phyloP scores from a whole-genome alignment of 2,888 invertebrate species.

The Diaprepes abbreviatus region DNA sequence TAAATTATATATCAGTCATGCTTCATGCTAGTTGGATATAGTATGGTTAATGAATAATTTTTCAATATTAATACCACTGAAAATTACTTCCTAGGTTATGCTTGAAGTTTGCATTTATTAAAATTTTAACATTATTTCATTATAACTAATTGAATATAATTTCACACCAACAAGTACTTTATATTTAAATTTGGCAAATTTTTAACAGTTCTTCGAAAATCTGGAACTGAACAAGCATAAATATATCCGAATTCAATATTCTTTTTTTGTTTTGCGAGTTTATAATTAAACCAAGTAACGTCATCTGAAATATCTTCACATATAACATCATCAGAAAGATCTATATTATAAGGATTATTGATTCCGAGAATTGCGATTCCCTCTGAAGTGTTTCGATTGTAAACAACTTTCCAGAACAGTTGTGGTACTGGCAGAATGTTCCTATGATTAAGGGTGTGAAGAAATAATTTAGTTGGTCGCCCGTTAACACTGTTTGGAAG shows the following conservation, averaged over 20 bases:
- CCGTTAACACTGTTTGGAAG: slow-evolving; percentile 66
- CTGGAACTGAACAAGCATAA: slow-evolving; percentile 74
- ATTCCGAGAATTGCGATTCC: slow-evolving; percentile 75
- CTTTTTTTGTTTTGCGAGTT: slow-evolving; percentile 60
- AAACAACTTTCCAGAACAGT: slow-evolving; percentile 74
- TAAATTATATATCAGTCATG: too few relatives aligned
- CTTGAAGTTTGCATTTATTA: neutral
- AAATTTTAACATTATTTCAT: neutral
- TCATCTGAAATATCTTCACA: slow-evolving; percentile 70
- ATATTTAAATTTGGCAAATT: slow-evolving; percentile 23
- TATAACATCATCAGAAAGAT: slow-evolving; percentile 53
- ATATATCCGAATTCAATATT: slow-evolving; percentile 71
- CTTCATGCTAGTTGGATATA: too few relatives aligned
- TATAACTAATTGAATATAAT: neutral
- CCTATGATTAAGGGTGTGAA: slow-evolving; percentile 55
- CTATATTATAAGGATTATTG: slow-evolving; percentile 72
- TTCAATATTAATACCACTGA: too few relatives aligned
- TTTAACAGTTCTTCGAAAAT: slow-evolving; percentile 69
- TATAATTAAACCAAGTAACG: slow-evolving; percentile 69
- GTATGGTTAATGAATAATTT: too few relatives aligned
- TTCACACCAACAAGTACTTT: neutral
- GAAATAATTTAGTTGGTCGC: slow-evolving; percentile 55
- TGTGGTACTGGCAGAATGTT: slow-evolving; percentile 70
- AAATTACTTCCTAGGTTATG: too few relatives aligned
- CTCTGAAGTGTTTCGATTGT: slow-evolving; percentile 68